Evolutionary conservation across 1,140 invertebrate species (phyloP).

Genomic region (Triops longicaudatus): DNA sequence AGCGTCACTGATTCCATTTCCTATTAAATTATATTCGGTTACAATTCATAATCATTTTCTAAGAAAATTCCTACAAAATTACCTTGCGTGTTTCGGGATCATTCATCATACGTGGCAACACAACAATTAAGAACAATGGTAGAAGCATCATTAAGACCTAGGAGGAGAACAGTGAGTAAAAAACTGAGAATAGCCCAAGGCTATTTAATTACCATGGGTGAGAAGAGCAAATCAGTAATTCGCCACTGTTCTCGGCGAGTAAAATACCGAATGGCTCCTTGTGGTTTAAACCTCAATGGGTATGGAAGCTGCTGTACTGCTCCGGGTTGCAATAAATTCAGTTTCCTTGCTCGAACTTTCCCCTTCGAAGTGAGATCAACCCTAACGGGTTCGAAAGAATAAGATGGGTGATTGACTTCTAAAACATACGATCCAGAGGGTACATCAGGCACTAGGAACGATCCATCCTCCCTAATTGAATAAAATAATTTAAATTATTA

Average conservation of each 20-base stretch:
- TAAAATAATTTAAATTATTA: conserved; percentile 31
- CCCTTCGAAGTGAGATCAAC: conserved; percentile 95
- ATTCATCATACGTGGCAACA: conserved; percentile 93
- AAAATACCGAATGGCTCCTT: conserved; percentile 80
- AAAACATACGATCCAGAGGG: conserved; percentile 91
- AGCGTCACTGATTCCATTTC: conserved; percentile 83
- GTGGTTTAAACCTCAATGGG: conserved; percentile 76
- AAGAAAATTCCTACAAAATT: conserved; percentile 30
- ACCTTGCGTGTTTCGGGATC: conserved; percentile 87
- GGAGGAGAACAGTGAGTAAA: conserved; percentile 23
- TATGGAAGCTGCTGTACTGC: conserved; percentile 78
- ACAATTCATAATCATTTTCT: conserved; percentile 11
- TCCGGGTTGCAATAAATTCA: conserved; percentile 89
- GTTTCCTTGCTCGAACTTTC: conserved; percentile 86
- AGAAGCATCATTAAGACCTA: conserved; percentile 90
- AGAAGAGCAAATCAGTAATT: conserved; percentile 87
- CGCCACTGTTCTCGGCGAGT: conserved; percentile 90
- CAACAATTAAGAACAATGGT: conserved; percentile 80
- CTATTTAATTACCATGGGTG: conserved; percentile 71
- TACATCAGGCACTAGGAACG: conserved; percentile 79
- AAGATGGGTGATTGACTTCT: conserved; percentile 84
- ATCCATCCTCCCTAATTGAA: conserved; percentile 76
- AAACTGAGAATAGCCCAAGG: not conserved
- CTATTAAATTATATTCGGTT: conserved; percentile 37
- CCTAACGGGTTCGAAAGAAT: conserved; percentile 79